These are phyloP conservation scores for Thalassoma bifasciatum DNA, from an alignment of 2,113 vertebrate genomes.

Conservation along the genomic window DNA sequence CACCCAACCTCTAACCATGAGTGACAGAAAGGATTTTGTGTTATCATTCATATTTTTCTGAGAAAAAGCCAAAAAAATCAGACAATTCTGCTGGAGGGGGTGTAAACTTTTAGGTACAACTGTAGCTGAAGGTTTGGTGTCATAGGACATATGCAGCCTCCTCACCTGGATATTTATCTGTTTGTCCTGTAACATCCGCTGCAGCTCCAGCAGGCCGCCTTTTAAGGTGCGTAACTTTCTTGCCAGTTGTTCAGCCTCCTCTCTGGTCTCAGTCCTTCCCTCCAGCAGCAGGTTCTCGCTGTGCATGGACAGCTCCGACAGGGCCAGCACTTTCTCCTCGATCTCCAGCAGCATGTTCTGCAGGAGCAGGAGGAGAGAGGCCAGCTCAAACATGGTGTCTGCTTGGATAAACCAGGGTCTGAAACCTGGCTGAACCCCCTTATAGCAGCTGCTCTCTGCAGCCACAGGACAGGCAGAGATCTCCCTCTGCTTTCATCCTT, in stretches of 20 bases:
- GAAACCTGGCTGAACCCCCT: slow-evolving; percentile 12
- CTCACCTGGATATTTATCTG: slow-evolving; percentile 92
- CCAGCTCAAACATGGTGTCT: slow-evolving; percentile 81
- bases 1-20: too few relatives aligned
- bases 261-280: slow-evolving; percentile 88
- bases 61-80: too few relatives aligned
- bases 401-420: background rate
- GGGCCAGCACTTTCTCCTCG: slow-evolving; percentile 93
- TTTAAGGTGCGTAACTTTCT: slow-evolving; percentile 88
- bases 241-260: slow-evolving; percentile 90
- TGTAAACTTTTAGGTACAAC: too few relatives aligned
- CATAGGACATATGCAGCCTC: background rate
- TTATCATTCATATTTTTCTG: too few relatives aligned
- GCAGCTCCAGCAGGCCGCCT: slow-evolving; percentile 92
- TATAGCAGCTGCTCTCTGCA: slow-evolving; percentile 51
- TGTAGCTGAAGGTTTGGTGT: background rate
- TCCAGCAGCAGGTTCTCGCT: slow-evolving; percentile 94
- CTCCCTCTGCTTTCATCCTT: slow-evolving; percentile 63
- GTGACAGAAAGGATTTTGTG: too few relatives aligned
- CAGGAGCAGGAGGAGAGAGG: slow-evolving; percentile 82
- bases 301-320: slow-evolving; percentile 93
- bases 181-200: slow-evolving; percentile 92
- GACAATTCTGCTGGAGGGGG: too few relatives aligned
- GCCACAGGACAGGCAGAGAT: slow-evolving; percentile 38
- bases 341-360: slow-evolving; percentile 98